Evolutionary conservation across 2,888 invertebrate genomes (phyloP), one percentile per base, ranked within the genome.

Genomic region (Melieria crassipennis): DNA sequence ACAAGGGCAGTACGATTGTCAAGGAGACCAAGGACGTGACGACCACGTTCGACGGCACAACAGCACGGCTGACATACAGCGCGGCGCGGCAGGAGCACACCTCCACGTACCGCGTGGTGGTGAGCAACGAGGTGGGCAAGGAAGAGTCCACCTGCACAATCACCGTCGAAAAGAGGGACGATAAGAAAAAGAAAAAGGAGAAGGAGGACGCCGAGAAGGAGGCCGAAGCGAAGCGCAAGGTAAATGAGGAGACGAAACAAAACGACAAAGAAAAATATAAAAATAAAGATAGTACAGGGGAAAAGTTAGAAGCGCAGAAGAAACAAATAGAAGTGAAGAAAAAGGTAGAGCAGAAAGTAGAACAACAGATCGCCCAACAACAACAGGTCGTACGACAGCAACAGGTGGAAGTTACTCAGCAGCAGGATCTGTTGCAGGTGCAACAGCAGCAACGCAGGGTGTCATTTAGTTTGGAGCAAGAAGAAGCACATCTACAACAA

Each of bases 51-150:
- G 95, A 96, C 83, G 96, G 96, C 42, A 92, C 91, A 65, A 92
- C 91, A 55, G 92, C 95, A 11, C 91, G 92, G 75, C 88, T 98
- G 9, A 92, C 91, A 73, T 94, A 98, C 77, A 91, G 91, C 76
- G 91, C 90, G 80, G 92, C 93, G 60, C 91, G 92, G 68, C 90
- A 90, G n/a, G 93, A 94, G 81, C 92, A 92, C 83, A 89, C 92
- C 5, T 96, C 95, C 57, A 91, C 91, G 65, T 97, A 96, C 87
- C 93, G 91, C 82, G 92, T 97, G 58, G 92, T 95, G 45, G 93
- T 98, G 68, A 92, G 91, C 82, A 99, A 98, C 85, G 95, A 97
- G 84, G 92, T 92, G 79, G 99, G 99, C 65, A 93, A 94, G 84
- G 97, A 95, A 79, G 94, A 95, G 82, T 94, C 94, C 3, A 91